These are phyloP conservation scores for Panzeria rudis DNA, from an alignment of 2,888 invertebrate species.

Conservation along the genomic window DNA sequence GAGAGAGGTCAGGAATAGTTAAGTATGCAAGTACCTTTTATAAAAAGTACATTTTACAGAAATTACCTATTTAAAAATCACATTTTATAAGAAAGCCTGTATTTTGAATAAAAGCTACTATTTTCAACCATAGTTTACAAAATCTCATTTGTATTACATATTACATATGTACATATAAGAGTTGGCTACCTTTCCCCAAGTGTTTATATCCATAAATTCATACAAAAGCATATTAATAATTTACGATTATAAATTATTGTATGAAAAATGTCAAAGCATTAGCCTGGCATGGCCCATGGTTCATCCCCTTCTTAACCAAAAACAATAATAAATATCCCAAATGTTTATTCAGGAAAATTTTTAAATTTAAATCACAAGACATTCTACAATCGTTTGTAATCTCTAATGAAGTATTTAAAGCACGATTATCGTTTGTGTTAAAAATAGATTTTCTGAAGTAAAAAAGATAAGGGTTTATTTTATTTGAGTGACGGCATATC, in stretches of 20 bases:
- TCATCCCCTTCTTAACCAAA: slow-evolving; percentile 18
- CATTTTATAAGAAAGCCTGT: neutral
- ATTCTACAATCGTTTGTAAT: slow-evolving; percentile 32
- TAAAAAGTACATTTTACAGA: neutral
- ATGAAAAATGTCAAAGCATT: slow-evolving; percentile 18
- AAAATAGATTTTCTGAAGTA: slow-evolving; percentile 25
- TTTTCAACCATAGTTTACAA: neutral
- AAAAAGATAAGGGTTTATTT: slow-evolving; percentile 16
- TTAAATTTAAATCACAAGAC: neutral
- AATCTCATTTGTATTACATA: neutral
- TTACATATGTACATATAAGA: no score
- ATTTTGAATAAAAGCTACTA: no score
- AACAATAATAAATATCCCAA: neutral
- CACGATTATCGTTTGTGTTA: slow-evolving; percentile 40
- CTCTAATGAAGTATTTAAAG: slow-evolving; percentile 41
- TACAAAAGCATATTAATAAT: neutral
- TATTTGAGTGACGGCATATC: neutral
- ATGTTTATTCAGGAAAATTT: slow-evolving; percentile 23
- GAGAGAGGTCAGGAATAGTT: no score
- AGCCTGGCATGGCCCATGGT: neutral
- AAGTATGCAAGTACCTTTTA: no score
- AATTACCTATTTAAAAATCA: neutral
- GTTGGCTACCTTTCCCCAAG: neutral
- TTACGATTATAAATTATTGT: slow-evolving; percentile 13
- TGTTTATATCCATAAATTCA: neutral